Conservation (phyloP, 2,797 vertebrate species). For the Chaetophractus vellerosus region DNA sequence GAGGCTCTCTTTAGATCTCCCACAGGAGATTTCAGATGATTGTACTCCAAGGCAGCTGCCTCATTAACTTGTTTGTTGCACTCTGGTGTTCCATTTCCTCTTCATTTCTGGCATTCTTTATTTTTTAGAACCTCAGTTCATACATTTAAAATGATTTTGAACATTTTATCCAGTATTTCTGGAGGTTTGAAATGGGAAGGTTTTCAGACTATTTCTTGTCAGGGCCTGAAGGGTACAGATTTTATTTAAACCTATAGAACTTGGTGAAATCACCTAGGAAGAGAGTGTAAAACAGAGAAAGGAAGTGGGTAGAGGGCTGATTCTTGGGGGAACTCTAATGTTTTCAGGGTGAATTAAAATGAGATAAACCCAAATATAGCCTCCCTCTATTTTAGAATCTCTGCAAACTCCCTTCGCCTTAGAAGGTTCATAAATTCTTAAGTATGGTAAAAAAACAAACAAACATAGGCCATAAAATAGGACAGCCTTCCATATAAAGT, state of each 20-base stretch:
- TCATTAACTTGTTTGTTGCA: background rate
- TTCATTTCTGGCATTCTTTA: constrained; percentile 1
- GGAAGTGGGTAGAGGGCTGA: background rate
- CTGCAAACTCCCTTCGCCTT: background rate
- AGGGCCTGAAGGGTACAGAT: constrained; percentile 29
- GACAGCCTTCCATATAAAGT: background rate
- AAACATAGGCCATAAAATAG: constrained; percentile 62
- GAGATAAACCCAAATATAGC: background rate
- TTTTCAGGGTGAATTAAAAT: constrained; percentile 43
- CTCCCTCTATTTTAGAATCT: background rate
- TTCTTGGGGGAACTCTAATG: background rate
- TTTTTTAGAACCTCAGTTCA: background rate
- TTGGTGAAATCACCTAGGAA: background rate
- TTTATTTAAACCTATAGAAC: background rate
- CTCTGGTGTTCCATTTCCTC: background rate
- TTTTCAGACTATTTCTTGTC: constrained; percentile 24
- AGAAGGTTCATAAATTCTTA: constrained; percentile 27
- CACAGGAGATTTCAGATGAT: background rate
- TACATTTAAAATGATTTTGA: constrained; percentile 44
- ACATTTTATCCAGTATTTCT: constrained; percentile 8
- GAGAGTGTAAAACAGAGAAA: background rate
- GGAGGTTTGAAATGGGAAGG: background rate
- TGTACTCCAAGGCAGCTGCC: background rate
- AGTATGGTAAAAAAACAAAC: constrained; percentile 10
- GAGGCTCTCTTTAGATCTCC: background rate